A percentile compares a stretch with the other conserved stretches of the same genome.
These are phyloP conservation scores for Apodemia mormo DNA, from an alignment of 2,888 invertebrate species.

Conservation along the genomic window DNA sequence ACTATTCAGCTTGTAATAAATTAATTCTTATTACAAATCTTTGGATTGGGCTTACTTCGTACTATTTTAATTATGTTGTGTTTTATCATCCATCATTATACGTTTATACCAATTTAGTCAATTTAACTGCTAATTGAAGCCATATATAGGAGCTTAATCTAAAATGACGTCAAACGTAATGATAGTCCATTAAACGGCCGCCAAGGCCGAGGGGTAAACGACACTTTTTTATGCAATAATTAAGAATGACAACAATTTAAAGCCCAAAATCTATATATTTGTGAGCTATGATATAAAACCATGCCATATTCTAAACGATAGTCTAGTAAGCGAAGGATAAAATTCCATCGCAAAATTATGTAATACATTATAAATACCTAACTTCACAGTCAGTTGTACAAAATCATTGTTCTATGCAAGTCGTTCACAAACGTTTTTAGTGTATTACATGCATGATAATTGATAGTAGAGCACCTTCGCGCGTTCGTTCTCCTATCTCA, in stretches of 20 bases:
- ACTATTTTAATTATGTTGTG: too few relatives aligned
- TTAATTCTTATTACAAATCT: too few relatives aligned
- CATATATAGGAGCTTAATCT: background rate
- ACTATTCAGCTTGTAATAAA: too few relatives aligned
- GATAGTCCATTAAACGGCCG: conserved; percentile 54
- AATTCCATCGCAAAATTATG: background rate
- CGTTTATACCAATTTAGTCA: background rate
- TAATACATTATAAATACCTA: too few relatives aligned
- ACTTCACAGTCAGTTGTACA: too few relatives aligned
- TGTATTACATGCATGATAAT: too few relatives aligned
- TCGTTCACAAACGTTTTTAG: too few relatives aligned
- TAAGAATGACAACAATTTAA: background rate
- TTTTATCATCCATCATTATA: background rate
- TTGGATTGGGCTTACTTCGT: too few relatives aligned
- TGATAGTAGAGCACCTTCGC: too few relatives aligned
- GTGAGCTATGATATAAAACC: background rate
- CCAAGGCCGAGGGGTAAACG: conserved; percentile 76
- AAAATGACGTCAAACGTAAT: conserved; percentile 31
- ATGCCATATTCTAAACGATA: background rate
- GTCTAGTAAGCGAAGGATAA: background rate
- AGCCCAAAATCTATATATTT: background rate
- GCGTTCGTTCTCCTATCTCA: too few relatives aligned
- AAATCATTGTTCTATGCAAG: too few relatives aligned
- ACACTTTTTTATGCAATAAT: conserved; percentile 69
- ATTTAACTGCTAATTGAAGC: conserved; percentile 22